Evolutionary conservation across 2,113 vertebrate genomes (phyloP), one percentile per base, ranked within the genome.

Genomic region (Corythornis madagascariensis): DNA sequence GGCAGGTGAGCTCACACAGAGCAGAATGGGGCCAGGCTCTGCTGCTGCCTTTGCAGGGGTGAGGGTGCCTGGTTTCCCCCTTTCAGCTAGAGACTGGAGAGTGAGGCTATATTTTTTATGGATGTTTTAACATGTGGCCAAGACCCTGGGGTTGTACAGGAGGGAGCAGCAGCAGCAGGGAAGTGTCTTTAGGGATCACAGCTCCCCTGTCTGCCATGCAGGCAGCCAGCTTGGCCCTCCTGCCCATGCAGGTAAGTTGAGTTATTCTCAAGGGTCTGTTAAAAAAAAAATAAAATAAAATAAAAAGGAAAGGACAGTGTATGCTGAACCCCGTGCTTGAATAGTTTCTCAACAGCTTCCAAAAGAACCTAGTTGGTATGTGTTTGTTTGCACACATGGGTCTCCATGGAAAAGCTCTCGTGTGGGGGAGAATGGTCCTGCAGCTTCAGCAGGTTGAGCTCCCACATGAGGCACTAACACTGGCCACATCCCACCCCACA

Each of bases 381-480:
- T 86, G 65, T 26, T 64, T 89, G 64, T 57, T 77, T 89, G 40
- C 65, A 81, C 56, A 19, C 67, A 52, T 10, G 35, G 35, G 26
- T 73, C 60, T 91, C 67, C 73, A 53, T 35, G 72, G 89, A 35
- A 65, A 67, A 88, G 45, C 53, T 63, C 3, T 0, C 33, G 26
- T 47, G 40, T 20, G 29, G 66, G 52, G 47, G 24, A 35, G 66
- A 29, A 52, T 0, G 0, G 66, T 22, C 64, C 47, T 15, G 24
- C 18, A 17, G 29, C 56, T 83, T 52, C 11, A 10, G 48, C 47
- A 40, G 55, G 17, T 47, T 7, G 8, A 83, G 76, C 43, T 71
- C 56, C 63, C 4, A 14, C 3, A 0, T 1, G 0, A 33, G 16
- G 55, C 65, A 6, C 38, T 7, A 43, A 14, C 61, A 71, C 1